Base-by-base conservation (phyloP, 2,888 invertebrate species). In the Polylopha cassiicola region DNA sequence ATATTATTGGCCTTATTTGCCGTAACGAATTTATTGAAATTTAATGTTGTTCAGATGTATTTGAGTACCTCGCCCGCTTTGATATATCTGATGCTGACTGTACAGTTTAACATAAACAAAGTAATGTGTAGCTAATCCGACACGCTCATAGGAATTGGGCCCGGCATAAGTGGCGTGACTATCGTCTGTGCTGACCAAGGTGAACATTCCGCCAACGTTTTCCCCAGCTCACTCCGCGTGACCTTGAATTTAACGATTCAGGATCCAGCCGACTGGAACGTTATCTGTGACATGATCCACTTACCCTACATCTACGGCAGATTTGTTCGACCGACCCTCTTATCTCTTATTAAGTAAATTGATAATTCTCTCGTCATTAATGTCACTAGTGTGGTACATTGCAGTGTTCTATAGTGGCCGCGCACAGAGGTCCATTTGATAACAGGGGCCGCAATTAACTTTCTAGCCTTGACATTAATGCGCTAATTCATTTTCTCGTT, bases 391-490 rank as follows among this genome's bases (percentile, higher is more conserved):
- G n/a, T n/a, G n/a, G n/a, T n/a, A n/a, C n/a, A n/a, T n/a, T n/a
- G n/a, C 8, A 7, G 8, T 21, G 8, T 21, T 4, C 21, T 21
- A 7, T 2, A 4, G 8, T 27, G 31, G 16, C 20, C 27, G 39
- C 17, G 9, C 22, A 23, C 21, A 26, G 17, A 31, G 38, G 44
- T 44, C 37, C 27, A 43, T 32, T 44, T 53, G 61, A 66, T 66
- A 65, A 63, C 46, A 49, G 51, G 46, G 51, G 50, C 53, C 53
- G 47, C 52, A 44, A 55, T 59, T 59, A 50, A 56, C 58, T 62
- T 62, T 61, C 58, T 58, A 61, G 47, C 67, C 68, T 65, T 65
- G 64, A 65, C 63, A 62, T 59, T 61, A 58, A 49, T 59, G 39
- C 51, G 43, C 31, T 45, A 45, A 46, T 43, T 50, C 48, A 44